phyloP scores from a whole-genome alignment of 2,888 invertebrate genomes.

The Trachelus tabidus region DNA sequence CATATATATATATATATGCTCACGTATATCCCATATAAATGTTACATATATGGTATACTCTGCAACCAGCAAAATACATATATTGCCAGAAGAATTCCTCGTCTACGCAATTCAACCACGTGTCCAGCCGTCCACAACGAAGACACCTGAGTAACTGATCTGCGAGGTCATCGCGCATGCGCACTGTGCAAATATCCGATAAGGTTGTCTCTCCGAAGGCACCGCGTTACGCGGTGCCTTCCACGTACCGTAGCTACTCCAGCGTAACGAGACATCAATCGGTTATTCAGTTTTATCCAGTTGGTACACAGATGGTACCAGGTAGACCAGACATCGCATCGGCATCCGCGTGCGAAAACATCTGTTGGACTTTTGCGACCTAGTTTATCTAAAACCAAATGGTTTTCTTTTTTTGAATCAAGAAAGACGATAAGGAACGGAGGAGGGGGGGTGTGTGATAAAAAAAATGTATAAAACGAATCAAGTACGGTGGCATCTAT shows the following conservation, averaged over 20 bases:
- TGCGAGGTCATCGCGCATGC: background rate
- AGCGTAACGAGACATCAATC: background rate
- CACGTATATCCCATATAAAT: no score
- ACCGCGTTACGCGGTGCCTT: background rate
- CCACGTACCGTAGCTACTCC: background rate
- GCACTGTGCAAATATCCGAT: background rate
- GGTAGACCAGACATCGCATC: background rate
- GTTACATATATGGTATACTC: no score
- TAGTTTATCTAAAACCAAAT: background rate
- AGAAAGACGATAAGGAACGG: background rate
- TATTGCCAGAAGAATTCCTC: background rate
- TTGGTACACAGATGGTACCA: background rate
- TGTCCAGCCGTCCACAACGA: background rate
- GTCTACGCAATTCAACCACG: background rate
- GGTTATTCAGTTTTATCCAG: background rate
- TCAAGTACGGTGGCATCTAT: background rate
- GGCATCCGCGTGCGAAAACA: background rate
- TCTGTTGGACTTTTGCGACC: background rate
- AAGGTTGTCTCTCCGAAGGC: background rate
- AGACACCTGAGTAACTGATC: background rate
- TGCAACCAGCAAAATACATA: no score
- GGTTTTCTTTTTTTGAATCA: background rate
- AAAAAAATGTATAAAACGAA: no score
- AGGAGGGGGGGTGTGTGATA: no score
- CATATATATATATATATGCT: no score